phyloP scores from a whole-genome alignment of 2,113 vertebrate species.

The Poecilia latipinna region DNA sequence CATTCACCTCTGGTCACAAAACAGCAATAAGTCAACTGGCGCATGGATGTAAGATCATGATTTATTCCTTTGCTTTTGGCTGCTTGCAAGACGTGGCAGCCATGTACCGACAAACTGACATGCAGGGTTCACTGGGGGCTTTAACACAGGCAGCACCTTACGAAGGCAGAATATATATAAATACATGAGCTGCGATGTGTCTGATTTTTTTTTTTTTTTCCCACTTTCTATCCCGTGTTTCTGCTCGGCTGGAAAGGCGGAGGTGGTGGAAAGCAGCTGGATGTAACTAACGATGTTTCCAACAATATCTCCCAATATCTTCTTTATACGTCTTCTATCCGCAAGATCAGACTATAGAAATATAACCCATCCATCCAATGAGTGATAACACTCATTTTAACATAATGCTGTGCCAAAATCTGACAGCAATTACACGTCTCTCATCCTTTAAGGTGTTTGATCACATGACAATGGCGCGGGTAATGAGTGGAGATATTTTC shows the following conservation, averaged over 20 bases:
- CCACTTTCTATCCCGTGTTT: constrained; percentile 50
- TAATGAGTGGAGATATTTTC: constrained; percentile 52
- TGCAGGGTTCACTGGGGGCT: constrained; percentile 83
- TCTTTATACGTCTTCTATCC: constrained; percentile 44
- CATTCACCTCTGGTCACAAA: constrained; percentile 88
- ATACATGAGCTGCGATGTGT: constrained; percentile 11
- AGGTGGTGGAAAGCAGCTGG: constrained; percentile 70
- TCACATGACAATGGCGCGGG: constrained; percentile 46
- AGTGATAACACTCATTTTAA: constrained; percentile 48
- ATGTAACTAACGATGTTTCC: constrained; percentile 66
- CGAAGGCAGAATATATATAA: constrained; percentile 55
- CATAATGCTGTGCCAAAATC: constrained; percentile 55
- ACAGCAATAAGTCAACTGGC: constrained; percentile 94
- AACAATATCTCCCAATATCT: constrained; percentile 47
- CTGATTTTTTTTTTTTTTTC: constrained; percentile 14
- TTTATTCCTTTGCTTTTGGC: constrained; percentile 93
- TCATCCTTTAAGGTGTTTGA: constrained; percentile 52
- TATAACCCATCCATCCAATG: constrained; percentile 36
- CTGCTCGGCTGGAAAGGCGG: constrained; percentile 62
- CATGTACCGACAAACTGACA: constrained; percentile 86
- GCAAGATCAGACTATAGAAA: constrained; percentile 45
- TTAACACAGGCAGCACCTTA: constrained; percentile 63
- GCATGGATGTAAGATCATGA: constrained; percentile 93
- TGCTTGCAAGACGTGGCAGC: constrained; percentile 75
- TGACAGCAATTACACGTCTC: constrained; percentile 58